phyloP scores from a whole-genome alignment of 1,140 invertebrate species.

The Magallana gigas region DNA sequence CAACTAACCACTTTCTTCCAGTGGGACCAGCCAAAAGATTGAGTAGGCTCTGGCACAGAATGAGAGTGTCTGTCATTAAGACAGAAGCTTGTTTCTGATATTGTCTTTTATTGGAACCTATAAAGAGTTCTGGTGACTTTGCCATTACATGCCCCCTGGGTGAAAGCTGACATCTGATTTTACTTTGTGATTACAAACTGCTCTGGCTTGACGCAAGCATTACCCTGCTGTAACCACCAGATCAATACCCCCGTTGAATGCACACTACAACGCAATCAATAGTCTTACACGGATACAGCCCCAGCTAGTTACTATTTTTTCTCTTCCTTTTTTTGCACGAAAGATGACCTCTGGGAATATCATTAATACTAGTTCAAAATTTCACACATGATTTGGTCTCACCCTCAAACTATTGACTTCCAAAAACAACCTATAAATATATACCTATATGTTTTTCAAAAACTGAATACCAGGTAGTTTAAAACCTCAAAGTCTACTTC shows the following conservation, averaged over 20 bases:
- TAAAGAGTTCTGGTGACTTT: slow-evolving; percentile 16
- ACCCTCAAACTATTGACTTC: not conserved
- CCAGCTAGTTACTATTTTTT: too few relatives aligned
- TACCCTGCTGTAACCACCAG: not conserved
- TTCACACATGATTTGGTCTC: not conserved
- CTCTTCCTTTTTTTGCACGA: not conserved
- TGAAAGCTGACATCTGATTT: slow-evolving; percentile 8
- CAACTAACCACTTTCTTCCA: slow-evolving; percentile 8
- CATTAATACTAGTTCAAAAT: not conserved
- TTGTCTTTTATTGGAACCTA: slow-evolving; percentile 1
- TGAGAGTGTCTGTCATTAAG: not conserved
- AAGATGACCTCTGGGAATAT: not conserved
- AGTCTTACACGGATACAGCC: not conserved
- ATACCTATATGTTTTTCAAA: too few relatives aligned
- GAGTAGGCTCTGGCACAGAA: not conserved
- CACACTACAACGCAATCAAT: not conserved
- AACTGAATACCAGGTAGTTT: too few relatives aligned
- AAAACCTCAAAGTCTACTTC: too few relatives aligned
- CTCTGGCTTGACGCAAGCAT: slow-evolving; percentile 5
- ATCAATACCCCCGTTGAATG: not conserved
- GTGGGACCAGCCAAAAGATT: not conserved
- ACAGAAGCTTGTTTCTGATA: not conserved
- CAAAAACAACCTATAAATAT: too few relatives aligned
- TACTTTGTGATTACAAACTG: slow-evolving; percentile 4
- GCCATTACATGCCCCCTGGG: not conserved